Evolutionary conservation across 2,797 vertebrate genomes (phyloP).

Genomic region (Rhinichthys osculus): DNA sequence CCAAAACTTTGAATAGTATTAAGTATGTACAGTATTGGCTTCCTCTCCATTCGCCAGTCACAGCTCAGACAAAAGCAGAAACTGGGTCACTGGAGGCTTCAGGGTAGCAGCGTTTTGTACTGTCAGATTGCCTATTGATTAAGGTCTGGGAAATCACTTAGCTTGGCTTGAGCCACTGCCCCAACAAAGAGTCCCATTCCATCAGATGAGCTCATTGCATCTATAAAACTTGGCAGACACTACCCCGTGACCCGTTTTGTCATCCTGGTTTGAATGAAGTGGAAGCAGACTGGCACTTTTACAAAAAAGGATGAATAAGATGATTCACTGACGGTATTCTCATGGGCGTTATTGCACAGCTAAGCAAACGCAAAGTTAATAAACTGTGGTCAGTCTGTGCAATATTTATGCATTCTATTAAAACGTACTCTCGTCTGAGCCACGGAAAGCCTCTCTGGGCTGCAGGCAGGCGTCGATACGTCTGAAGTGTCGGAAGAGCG

Average conservation of each 20-base stretch:
- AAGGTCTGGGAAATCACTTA: conserved; percentile 51
- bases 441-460: conserved; percentile 93
- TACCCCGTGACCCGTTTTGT: conserved; percentile 34
- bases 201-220: conserved; percentile 41
- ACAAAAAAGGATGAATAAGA: conserved; percentile 42
- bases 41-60: conserved; percentile 32
- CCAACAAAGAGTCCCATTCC: conserved; percentile 37
- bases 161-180: conserved; percentile 35
- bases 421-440: conserved; percentile 90
- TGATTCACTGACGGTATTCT: conserved; percentile 32
- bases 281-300: conserved; percentile 26
- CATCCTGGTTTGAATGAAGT: conserved; percentile 33
- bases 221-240: conserved; percentile 35
- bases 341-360: conserved; percentile 23
- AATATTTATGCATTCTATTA: conserved; percentile 15
- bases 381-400: conserved; percentile 1
- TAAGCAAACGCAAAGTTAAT: background rate
- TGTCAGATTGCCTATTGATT: conserved; percentile 58
- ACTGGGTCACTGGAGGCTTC: conserved; percentile 30
- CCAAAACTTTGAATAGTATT: background rate
- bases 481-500: conserved; percentile 94
- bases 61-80: conserved; percentile 18
- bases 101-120: conserved; percentile 52
- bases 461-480: conserved; percentile 95
- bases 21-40: conserved; percentile 19